Base-by-base conservation (phyloP, 2,113 vertebrate genomes). In the Patagioenas fasciata region DNA sequence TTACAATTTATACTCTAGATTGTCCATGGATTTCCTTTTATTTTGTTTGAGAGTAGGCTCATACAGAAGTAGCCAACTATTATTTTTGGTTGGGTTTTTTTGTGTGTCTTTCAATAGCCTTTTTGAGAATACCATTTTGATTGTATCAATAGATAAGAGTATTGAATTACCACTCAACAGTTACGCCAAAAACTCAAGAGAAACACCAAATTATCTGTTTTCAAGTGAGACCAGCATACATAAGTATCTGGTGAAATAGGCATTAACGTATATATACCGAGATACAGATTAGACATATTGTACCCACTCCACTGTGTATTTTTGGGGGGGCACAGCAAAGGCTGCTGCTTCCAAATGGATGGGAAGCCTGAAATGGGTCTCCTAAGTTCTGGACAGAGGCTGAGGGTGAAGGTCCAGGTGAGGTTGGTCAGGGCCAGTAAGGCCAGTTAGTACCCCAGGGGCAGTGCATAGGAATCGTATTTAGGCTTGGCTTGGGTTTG, bases 51-150 rank as follows among this genome's bases (percentile, higher is more conserved):
- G 48, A 66, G 16, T 54, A 80, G 40, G 17, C 25, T 69, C 17
- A 73, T 65, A 50, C 36, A 82, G 64, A 75, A 36, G 6, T 44
- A 81, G 32, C 17, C 38, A 67, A 19, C 19, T 71, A 19, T 74
- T 91, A n/a, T 61, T 88, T 96, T 75, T 69, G 24, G 40, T 31
- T 80, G 24, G 9, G 0, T 0, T 6, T 51, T 36, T 64, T 19
- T 56, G 10, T 61, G 8, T 58, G 18, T 34, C 38, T 89, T 78
- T 93, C 72, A 92, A 87, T 34, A 93, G 54, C 21, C 26, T 79
- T 86, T 95, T 78, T 85, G 67, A 78, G 31, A 91, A 65, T 19
- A 72, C 26, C 7, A 26, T 61, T 96, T 77, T 54, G 26, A 32
- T 72, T 61, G 25, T 72, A 47, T 54, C 40, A 54, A 10, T 44